phyloP scores from a whole-genome alignment of 2,113 vertebrate genomes.

The Nothocercus nigrocapillus region DNA sequence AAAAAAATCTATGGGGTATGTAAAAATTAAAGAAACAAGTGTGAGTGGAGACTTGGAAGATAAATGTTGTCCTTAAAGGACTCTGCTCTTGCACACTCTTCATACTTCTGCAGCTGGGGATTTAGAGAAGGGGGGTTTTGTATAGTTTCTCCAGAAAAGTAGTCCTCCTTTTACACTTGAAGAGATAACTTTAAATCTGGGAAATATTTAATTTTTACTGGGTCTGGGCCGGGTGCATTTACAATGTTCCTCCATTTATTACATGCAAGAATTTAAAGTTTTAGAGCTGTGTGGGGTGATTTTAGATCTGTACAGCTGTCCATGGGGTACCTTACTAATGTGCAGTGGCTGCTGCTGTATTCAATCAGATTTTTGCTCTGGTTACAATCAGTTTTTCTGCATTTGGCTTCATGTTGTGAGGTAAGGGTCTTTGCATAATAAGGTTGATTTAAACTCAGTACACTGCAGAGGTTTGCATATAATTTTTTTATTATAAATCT shows the following conservation, averaged over 20 bases:
- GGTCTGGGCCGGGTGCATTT: slow-evolving; percentile 25
- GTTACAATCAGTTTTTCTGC: slow-evolving; percentile 14
- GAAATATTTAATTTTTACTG: background rate
- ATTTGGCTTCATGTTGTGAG: background rate
- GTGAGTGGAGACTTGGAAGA: slow-evolving; percentile 49
- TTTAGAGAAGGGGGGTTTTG: background rate
- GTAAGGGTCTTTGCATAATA: background rate
- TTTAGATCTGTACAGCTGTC: background rate
- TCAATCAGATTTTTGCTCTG: slow-evolving; percentile 48
- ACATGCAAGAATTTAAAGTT: background rate
- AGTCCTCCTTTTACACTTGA: slow-evolving; percentile 61
- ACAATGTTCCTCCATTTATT: slow-evolving; percentile 1
- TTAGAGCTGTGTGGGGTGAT: background rate
- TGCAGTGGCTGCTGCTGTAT: background rate
- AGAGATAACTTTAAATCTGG: slow-evolving; percentile 47
- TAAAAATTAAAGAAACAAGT: slow-evolving; percentile 24
- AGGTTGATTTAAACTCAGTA: background rate
- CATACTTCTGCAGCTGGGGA: slow-evolving; percentile 20
- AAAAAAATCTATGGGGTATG: slow-evolving; percentile 13
- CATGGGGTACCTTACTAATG: background rate
- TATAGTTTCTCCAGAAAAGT: slow-evolving; percentile 1
- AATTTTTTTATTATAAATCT: slow-evolving; percentile 38
- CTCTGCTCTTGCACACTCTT: slow-evolving; percentile 67
- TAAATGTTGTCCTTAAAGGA: slow-evolving; percentile 29
- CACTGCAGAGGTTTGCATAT: slow-evolving; percentile 10